A percentile compares a stretch with the other conserved stretches of the same genome.
phyloP scores from a whole-genome alignment of 1,140 invertebrate species.

The Oppia nitens region DNA sequence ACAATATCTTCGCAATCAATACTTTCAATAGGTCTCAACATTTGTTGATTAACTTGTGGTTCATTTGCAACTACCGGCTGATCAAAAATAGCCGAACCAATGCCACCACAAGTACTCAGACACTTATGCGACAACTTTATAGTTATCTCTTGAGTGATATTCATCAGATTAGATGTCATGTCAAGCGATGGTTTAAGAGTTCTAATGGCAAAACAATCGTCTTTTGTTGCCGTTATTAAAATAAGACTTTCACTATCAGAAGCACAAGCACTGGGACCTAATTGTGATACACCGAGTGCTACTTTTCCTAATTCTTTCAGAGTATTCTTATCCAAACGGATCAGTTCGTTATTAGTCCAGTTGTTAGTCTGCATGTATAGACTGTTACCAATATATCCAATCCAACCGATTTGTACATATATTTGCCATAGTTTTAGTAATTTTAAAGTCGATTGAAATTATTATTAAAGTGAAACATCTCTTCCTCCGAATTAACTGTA shows the following conservation, averaged over 20 bases:
- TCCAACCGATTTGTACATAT: no score
- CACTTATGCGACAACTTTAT: slow-evolving; percentile 41
- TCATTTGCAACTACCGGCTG: slow-evolving; percentile 29
- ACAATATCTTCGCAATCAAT: slow-evolving; percentile 43
- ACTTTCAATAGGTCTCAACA: not conserved
- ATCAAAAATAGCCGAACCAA: not conserved
- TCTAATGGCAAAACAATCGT: slow-evolving; percentile 63
- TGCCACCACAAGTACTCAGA: not conserved
- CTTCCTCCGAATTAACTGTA: no score
- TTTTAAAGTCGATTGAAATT: no score
- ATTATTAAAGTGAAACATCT: no score
- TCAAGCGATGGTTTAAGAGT: slow-evolving; percentile 50
- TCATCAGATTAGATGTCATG: slow-evolving; percentile 23
- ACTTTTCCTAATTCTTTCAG: slow-evolving; percentile 30
- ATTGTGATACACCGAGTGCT: slow-evolving; percentile 37
- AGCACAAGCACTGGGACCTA: slow-evolving; percentile 42
- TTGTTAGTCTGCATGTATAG: slow-evolving; percentile 35
- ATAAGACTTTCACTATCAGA: slow-evolving; percentile 63
- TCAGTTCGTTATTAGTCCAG: slow-evolving; percentile 26
- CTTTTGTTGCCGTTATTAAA: slow-evolving; percentile 56
- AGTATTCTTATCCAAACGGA: slow-evolving; percentile 31
- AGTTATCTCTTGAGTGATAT: slow-evolving; percentile 43
- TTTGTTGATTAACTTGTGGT: not conserved
- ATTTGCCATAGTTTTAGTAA: no score
- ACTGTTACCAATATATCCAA: slow-evolving; percentile 32